These are phyloP conservation scores for Tokudaia muenninki DNA, from an alignment of 2,797 vertebrate species.

Conservation along the genomic window DNA sequence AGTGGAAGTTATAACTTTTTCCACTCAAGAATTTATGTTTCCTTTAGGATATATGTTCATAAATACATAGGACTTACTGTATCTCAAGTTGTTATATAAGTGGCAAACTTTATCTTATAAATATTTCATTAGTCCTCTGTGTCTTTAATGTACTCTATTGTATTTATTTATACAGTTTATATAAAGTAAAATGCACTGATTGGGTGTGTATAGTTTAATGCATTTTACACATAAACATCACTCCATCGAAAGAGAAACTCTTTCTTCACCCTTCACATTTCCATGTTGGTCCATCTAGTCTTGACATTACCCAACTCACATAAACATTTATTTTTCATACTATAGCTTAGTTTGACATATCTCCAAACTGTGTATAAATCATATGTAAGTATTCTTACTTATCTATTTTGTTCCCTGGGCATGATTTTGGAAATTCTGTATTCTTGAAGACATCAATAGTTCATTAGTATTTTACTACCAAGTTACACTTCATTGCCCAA, in stretches of 20 bases:
- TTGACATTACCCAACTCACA: no score
- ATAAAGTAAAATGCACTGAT: not conserved
- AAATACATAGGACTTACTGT: not conserved
- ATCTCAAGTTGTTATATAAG: constrained; percentile 35
- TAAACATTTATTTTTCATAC: not conserved
- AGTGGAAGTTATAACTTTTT: not conserved
- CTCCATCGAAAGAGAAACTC: not conserved
- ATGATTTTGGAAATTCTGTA: not conserved
- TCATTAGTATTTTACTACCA: not conserved
- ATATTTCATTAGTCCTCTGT: not conserved
- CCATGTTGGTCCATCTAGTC: not conserved
- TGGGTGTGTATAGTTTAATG: not conserved
- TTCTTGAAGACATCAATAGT: not conserved
- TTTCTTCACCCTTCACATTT: not conserved
- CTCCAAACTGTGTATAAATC: not conserved
- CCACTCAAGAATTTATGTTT: not conserved
- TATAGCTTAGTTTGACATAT: not conserved
- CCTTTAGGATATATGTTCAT: not conserved
- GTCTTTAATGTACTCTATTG: not conserved
- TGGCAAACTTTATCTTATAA: not conserved
- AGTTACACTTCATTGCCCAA: not conserved
- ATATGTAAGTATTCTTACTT: not conserved
- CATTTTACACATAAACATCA: not conserved
- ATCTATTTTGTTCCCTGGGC: not conserved
- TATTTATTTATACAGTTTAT: not conserved